Conservation (phyloP, 2,888 invertebrate species). For the Diabrotica balteata region DNA sequence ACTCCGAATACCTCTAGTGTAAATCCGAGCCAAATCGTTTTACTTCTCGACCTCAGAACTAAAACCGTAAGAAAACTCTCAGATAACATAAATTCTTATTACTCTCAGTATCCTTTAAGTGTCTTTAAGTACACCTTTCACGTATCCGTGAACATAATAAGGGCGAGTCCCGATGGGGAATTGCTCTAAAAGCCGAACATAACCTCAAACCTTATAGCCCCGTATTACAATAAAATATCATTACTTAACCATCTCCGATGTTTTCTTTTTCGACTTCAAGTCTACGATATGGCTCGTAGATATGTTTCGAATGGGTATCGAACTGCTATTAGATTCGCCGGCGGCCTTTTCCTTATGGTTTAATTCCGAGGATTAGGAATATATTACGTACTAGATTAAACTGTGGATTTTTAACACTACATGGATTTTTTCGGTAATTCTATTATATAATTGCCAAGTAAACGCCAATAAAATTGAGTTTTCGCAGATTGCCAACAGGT, state of each 20-base stretch:
- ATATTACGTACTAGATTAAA: no score
- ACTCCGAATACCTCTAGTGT: no score
- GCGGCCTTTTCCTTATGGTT: no score
- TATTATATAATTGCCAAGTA: no score
- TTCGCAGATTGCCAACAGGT: no score
- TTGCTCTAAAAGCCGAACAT: conserved; percentile 34
- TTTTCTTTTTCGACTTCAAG: conserved; percentile 7
- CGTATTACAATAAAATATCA: conserved; percentile 38
- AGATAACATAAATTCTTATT: conserved; percentile 40
- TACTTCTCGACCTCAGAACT: not conserved
- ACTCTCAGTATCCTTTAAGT: conserved; percentile 22
- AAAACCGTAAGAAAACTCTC: conserved; percentile 28
- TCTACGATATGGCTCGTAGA: conserved; percentile 9
- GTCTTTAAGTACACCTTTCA: conserved; percentile 33
- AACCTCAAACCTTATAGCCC: conserved; percentile 33
- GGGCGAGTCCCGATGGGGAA: conserved; percentile 28
- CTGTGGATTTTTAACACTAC: no score
- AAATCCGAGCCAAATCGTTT: no score
- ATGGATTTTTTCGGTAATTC: no score
- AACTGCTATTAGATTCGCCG: not conserved
- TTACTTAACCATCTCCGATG: conserved; percentile 26
- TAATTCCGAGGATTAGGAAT: no score
- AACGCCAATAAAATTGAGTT: no score
- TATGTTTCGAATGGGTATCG: not conserved
- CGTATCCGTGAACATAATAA: conserved; percentile 34